Base-by-base conservation (phyloP, 2,797 vertebrate species). In the Scomberomorus guttatus region DNA sequence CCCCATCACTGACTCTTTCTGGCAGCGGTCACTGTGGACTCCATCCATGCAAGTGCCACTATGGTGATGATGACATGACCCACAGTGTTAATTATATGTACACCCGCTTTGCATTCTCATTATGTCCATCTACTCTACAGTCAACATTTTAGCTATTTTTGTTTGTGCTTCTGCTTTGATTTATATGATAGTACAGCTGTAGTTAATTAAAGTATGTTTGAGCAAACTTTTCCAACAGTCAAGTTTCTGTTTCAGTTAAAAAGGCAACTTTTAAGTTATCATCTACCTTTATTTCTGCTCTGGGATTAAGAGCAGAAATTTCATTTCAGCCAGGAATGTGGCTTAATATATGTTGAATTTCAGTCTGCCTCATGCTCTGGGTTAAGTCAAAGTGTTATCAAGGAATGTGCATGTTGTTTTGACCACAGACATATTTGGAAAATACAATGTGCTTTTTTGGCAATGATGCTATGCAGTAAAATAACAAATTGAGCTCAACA, bases 1-100 rank as follows among this genome's bases (percentile, higher is more conserved):
- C 63, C 77, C 57, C 37, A 79, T 81, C 75, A 70, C 80, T 56
- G 81, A 80, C 56, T 68, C 61, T 70, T 70, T 78, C 67, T 78
- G 62, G 59, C 75, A 86, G 72, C 51, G 44, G 72, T 50, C 52
- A 57, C 68, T 50, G 27, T 29, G 34, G 59, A 78, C 67, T 77
- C 70, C 13, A 39, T 72, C 72, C 52, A 63, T 75, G 58, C 62
- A 37, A 42, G 62, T 46, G 51, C 50, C 56, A 57, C 71, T 50
- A 34, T 27, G 34, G 56, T 37, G 24, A 71, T 55, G 74, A 14
- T 42, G 15, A 72, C 24, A 32, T 44, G 57, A 56, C 15, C 24
- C 32, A 18, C 34, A 32, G 48, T 34, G 39, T 52, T 52, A 42
- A 59, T 52, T 68, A 22, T 32, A 29, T 46, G 50, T 29, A 37